Conservation (phyloP, 2,888 invertebrate species). For the Gnatocerus cornutus region DNA sequence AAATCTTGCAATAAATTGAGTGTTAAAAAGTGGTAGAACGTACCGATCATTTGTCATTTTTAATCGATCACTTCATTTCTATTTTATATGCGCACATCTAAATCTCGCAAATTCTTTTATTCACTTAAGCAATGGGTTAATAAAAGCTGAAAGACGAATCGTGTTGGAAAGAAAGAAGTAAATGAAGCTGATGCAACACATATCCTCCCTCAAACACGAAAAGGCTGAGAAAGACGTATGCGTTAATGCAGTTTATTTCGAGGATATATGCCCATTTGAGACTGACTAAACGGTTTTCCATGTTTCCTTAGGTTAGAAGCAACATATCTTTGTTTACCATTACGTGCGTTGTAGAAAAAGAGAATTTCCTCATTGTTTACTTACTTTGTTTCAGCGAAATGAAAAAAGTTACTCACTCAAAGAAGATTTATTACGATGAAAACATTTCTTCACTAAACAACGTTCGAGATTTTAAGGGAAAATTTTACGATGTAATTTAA, state of each 20-base stretch:
- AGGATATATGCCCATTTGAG: constrained; percentile 47
- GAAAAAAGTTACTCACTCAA: constrained; percentile 55
- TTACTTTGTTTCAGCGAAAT: constrained; percentile 53
- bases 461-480: too few species aligned
- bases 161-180: background rate
- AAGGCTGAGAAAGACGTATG: constrained; percentile 29
- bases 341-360: constrained; percentile 53
- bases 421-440: constrained; percentile 49
- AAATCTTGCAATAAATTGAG: constrained; percentile 14
- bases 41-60: constrained; percentile 8
- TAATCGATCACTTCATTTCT: too few species aligned
- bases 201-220: constrained; percentile 7
- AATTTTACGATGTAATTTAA: too few species aligned
- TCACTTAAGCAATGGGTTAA: too few species aligned
- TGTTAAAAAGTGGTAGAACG: too few species aligned
- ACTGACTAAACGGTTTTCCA: constrained; percentile 57
- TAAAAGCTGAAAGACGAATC: constrained; percentile 14
- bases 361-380: constrained; percentile 54
- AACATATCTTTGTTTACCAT: constrained; percentile 58
- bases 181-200: constrained; percentile 15
- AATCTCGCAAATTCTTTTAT: too few species aligned
- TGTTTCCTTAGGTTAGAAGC: constrained; percentile 55
- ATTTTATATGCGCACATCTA: too few species aligned
- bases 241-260: constrained; percentile 48
- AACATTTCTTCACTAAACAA: background rate